These are phyloP conservation scores for Helicolenus hilgendorfi DNA, from an alignment of 2,797 vertebrate species.

Conservation along the genomic window DNA sequence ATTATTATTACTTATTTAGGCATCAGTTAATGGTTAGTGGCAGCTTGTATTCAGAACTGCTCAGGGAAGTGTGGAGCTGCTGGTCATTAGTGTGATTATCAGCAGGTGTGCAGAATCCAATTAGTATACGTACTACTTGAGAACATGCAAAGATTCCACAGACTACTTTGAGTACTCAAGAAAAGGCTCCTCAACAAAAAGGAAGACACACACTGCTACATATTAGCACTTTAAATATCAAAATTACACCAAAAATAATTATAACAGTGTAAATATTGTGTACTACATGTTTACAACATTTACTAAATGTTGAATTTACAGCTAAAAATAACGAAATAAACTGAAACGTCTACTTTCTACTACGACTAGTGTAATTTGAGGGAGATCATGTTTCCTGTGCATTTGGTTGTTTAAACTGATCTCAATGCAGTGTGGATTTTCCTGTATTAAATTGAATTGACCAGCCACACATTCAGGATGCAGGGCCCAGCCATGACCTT, in stretches of 20 bases:
- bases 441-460: too few relatives aligned
- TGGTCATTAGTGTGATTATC: conserved; percentile 61
- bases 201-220: not conserved
- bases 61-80: conserved; percentile 19
- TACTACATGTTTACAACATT: too few relatives aligned
- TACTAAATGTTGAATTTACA: too few relatives aligned
- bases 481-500: too few relatives aligned
- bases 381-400: too few relatives aligned
- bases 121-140: conserved; percentile 1
- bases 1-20: conserved; percentile 30
- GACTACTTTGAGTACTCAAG: not conserved
- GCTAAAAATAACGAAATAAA: too few relatives aligned
- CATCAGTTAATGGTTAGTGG: conserved; percentile 10
- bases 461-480: too few relatives aligned
- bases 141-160: not conserved
- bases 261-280: not conserved
- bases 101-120: conserved; percentile 65
- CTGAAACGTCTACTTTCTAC: too few relatives aligned
- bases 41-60: conserved; percentile 20
- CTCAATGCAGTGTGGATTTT: too few relatives aligned
- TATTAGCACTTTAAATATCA: not conserved
- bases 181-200: not conserved
- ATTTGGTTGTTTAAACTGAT: too few relatives aligned
- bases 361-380: too few relatives aligned
- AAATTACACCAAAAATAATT: not conserved